Evolutionary conservation across 2,888 invertebrate genomes (phyloP).

Genomic region (Ceratothoa steindachneri): DNA sequence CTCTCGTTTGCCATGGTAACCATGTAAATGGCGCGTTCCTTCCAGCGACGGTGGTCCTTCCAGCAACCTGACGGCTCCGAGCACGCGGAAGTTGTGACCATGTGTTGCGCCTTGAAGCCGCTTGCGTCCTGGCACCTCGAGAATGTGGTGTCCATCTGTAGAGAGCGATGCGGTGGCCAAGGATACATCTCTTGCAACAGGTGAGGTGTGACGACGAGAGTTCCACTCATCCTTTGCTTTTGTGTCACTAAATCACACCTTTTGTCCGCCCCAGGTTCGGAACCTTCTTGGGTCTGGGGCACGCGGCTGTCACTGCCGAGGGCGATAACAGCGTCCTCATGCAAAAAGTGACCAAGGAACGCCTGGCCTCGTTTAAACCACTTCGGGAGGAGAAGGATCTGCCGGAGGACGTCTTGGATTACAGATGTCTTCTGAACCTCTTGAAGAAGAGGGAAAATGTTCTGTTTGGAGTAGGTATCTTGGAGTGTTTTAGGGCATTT

Average conservation of each 20-base stretch:
- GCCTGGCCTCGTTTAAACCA: constrained; percentile 44
- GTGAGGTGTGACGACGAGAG: no score
- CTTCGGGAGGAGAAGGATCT: constrained; percentile 9
- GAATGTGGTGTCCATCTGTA: constrained; percentile 42
- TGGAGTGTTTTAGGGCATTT: neutral
- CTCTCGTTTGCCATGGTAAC: no score
- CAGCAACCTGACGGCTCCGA: constrained; percentile 48
- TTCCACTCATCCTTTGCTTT: neutral
- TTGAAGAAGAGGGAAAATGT: constrained; percentile 41
- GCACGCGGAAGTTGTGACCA: constrained; percentile 48
- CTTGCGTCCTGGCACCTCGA: constrained; percentile 48
- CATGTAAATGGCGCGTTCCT: no score
- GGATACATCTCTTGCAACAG: constrained; percentile 48
- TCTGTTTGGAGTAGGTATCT: constrained; percentile 34
- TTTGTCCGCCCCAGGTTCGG: constrained; percentile 44
- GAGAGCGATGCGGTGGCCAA: constrained; percentile 49
- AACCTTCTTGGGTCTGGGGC: constrained; percentile 48
- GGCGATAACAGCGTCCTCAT: constrained; percentile 49
- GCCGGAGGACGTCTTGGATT: constrained; percentile 19
- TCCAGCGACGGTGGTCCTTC: constrained; percentile 46
- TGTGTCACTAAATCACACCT: neutral
- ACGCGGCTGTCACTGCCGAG: constrained; percentile 49
- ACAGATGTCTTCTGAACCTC: constrained; percentile 36
- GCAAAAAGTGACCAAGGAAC: constrained; percentile 49
- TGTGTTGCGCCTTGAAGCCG: constrained; percentile 49